A percentile compares a stretch with the other conserved stretches of the same genome.
Evolutionary conservation across 2,888 invertebrate species (phyloP).

Genomic region (Apodemia duryi): DNA sequence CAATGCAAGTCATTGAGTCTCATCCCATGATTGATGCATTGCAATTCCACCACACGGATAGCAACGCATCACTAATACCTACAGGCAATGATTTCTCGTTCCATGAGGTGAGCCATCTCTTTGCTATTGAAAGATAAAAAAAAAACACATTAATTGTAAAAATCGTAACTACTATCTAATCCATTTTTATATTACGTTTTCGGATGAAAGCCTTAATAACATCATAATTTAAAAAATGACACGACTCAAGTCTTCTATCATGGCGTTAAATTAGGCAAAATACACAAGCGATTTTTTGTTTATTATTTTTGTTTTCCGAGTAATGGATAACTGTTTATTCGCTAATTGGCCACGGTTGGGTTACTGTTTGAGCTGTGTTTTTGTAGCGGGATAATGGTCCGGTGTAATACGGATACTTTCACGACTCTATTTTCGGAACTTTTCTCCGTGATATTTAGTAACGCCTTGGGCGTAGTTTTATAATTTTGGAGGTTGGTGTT

Average conservation of each 20-base stretch:
- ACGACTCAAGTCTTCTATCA: neutral
- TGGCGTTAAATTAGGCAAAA: neutral
- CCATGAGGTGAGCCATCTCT: too few species aligned
- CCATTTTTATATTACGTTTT: too few species aligned
- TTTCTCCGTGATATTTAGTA: neutral
- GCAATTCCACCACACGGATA: too few species aligned
- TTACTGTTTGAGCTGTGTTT: conserved; percentile 20
- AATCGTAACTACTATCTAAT: too few species aligned
- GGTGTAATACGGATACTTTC: conserved; percentile 6
- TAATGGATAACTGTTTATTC: conserved; percentile 28
- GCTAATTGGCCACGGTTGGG: conserved; percentile 27
- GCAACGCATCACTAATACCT: too few species aligned
- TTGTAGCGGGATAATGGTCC: conserved; percentile 1
- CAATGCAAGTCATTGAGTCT: too few species aligned
- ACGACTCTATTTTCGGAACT: conserved; percentile 2
- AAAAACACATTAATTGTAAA: too few species aligned
- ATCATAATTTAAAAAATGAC: neutral
- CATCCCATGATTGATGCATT: too few species aligned
- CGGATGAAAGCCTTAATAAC: neutral
- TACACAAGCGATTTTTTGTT: conserved; percentile 5
- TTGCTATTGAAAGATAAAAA: too few species aligned
- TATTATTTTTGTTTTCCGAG: conserved; percentile 10
- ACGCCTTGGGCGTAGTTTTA: neutral
- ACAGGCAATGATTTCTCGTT: too few species aligned
- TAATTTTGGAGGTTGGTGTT: neutral